A percentile compares a stretch with the other conserved stretches of the same genome.
phyloP scores from a whole-genome alignment of 2,113 vertebrate genomes.

The Oenanthe oenanthe region DNA sequence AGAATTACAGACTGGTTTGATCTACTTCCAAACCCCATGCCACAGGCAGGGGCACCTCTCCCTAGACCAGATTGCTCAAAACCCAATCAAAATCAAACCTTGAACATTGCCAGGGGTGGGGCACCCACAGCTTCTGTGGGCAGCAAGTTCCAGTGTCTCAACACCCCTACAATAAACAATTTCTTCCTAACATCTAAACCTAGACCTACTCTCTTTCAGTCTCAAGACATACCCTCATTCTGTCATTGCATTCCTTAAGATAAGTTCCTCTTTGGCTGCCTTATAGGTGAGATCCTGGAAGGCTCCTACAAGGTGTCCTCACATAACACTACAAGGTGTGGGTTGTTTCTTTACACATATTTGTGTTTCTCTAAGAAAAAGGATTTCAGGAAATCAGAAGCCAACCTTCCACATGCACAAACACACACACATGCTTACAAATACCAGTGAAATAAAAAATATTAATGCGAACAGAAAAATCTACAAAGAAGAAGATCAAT shows the following conservation, averaged over 20 bases:
- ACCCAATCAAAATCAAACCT: not conserved
- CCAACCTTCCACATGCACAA: not conserved
- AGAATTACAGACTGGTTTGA: not conserved
- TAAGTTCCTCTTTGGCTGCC: not conserved
- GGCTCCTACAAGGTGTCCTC: not conserved
- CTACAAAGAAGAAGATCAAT: not conserved
- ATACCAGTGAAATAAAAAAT: not conserved
- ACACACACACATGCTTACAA: accelerated
- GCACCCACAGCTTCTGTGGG: not conserved
- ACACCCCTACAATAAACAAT: not conserved
- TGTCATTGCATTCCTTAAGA: not conserved
- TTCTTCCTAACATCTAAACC: not conserved
- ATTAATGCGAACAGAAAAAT: not conserved
- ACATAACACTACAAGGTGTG: accelerated
- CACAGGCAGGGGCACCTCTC: not conserved
- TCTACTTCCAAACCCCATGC: not conserved
- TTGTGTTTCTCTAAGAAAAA: not conserved
- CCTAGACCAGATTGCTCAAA: not conserved
- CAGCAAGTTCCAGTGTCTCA: not conserved
- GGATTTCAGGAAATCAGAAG: not conserved
- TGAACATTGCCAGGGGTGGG: not conserved
- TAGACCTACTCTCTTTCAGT: not conserved
- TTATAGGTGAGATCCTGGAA: not conserved
- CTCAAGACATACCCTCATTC: too few relatives aligned
- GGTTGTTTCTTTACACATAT: not conserved